These are phyloP conservation scores for Pluvialis apricaria DNA, from an alignment of 2,113 vertebrate genomes.

Conservation along the genomic window DNA sequence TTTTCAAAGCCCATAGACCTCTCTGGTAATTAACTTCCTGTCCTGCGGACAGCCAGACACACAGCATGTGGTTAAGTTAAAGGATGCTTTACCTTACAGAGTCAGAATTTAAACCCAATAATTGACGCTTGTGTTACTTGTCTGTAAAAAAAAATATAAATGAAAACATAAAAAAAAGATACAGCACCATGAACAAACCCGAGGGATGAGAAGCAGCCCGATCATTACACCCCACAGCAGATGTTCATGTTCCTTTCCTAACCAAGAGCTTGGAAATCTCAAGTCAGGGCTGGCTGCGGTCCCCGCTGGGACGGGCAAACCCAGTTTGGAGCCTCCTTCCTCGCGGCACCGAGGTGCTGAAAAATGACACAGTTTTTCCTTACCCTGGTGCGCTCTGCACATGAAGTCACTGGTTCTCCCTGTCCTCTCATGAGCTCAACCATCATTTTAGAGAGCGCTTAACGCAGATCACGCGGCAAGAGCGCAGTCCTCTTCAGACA, in stretches of 20 bases:
- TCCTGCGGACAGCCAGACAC: fast-evolving
- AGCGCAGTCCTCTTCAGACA: fast-evolving
- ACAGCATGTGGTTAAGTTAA: background rate
- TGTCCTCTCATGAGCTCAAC: background rate
- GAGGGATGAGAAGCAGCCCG: background rate
- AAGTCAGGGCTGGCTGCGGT: background rate
- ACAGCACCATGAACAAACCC: background rate
- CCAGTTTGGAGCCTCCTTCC: background rate
- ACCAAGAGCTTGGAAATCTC: background rate
- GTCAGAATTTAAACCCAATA: background rate
- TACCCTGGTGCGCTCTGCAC: too few species aligned
- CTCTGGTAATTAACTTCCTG: background rate
- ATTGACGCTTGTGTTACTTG: background rate
- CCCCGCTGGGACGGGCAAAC: background rate
- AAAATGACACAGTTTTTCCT: background rate
- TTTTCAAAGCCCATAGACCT: background rate
- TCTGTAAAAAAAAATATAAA: background rate
- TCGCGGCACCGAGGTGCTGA: background rate
- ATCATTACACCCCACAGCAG: background rate
- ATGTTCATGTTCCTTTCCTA: background rate
- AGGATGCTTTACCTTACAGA: background rate
- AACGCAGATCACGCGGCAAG: too few species aligned
- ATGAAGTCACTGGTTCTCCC: background rate
- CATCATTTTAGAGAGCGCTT: background rate
- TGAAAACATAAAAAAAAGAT: background rate